These are phyloP conservation scores for Nautilus pompilius DNA, from an alignment of 1,140 invertebrate species.

Conservation along the genomic window DNA sequence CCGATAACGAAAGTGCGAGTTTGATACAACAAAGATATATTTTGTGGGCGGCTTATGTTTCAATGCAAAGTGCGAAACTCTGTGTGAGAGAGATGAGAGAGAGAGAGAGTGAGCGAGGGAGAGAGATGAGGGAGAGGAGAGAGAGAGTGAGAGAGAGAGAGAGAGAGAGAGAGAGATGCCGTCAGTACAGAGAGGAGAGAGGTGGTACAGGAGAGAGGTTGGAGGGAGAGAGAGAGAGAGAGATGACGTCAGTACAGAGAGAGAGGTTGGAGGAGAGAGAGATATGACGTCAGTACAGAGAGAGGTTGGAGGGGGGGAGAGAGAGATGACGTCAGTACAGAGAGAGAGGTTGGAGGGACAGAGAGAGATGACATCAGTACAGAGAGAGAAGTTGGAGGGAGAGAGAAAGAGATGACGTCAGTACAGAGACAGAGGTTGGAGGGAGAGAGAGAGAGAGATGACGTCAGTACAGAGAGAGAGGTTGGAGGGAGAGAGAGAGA, in stretches of 20 bases:
- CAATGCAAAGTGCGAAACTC: too few species aligned
- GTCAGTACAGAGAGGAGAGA: background rate
- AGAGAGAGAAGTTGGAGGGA: background rate
- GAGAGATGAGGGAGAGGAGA: background rate
- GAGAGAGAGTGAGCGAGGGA: background rate
- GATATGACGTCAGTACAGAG: background rate
- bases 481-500: background rate
- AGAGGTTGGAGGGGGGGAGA: background rate
- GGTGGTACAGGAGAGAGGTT: background rate
- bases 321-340: background rate
- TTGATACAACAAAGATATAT: too few species aligned
- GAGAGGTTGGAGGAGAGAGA: background rate
- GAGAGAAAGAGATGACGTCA: background rate
- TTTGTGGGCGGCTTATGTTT: too few species aligned
- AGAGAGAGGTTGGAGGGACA: background rate
- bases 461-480: background rate
- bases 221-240: background rate
- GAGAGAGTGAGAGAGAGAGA: background rate
- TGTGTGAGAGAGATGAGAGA: background rate
- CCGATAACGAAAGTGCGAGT: too few species aligned
- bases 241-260: background rate
- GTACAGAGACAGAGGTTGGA: background rate
- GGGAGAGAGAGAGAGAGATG: background rate
- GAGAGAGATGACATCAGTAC: background rate
- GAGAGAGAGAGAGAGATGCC: background rate